Evolutionary conservation across 1,140 invertebrate species (phyloP).

Genomic region (Diploscapter pachys): DNA sequence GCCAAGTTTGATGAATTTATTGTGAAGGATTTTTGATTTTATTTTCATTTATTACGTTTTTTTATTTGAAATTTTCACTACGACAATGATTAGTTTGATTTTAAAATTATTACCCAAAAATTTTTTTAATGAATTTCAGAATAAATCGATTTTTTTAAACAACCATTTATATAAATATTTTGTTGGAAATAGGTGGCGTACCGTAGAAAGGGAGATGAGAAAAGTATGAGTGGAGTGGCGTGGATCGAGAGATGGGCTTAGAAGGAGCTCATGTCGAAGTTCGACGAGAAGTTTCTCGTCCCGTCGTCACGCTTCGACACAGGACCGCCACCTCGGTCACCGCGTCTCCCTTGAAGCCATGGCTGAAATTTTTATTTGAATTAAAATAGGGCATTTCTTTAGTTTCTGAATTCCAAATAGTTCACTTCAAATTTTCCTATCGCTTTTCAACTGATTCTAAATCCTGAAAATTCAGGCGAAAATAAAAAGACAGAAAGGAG

Average conservation of each 20-base stretch:
- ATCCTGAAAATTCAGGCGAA: constrained; percentile 9
- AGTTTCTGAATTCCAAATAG: neutral
- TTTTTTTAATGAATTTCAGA: no score
- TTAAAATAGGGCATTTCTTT: neutral
- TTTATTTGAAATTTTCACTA: no score
- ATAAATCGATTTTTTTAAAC: no score
- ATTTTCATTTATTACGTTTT: no score
- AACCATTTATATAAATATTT: neutral
- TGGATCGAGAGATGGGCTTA: constrained; percentile 4
- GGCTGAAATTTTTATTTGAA: constrained; percentile 5
- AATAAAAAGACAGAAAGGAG: neutral
- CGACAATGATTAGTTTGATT: no score
- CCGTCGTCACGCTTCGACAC: constrained; percentile 50
- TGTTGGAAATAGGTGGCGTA: neutral
- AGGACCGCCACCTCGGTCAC: constrained; percentile 43
- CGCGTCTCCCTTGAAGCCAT: constrained; percentile 40
- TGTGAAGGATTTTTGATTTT: no score
- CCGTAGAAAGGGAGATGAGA: constrained; percentile 10
- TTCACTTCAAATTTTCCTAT: constrained; percentile 26
- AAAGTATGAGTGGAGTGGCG: neutral
- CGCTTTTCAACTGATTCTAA: constrained; percentile 28
- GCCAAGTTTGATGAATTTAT: no score
- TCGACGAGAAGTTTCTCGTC: constrained; percentile 34
- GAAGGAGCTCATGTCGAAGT: constrained; percentile 36
- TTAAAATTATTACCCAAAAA: no score